Base-by-base conservation (phyloP, 2,888 invertebrate genomes). In the Watsonalla cultraria region DNA sequence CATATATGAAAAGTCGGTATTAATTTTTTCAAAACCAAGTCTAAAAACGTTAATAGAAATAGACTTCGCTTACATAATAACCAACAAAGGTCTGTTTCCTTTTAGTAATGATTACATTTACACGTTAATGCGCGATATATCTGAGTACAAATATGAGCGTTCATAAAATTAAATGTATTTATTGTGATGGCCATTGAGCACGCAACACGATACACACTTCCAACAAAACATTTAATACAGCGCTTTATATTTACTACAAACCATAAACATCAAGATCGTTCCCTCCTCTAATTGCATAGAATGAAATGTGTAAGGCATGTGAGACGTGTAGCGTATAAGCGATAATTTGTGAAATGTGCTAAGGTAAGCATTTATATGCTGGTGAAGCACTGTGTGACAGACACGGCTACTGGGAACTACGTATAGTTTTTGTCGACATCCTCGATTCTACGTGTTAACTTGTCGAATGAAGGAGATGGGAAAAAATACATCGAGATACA, bases 371-470 rank as follows among this genome's bases (percentile, higher is more conserved):
- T 76, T 75, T 76, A 74, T 78, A 80, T 79, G 77, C 78, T 65
- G 68, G 58, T 55, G 57, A 54, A 56, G 64, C 51, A 57, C 66
- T 63, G 56, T 67, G 4, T 24, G 24, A 24, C 24, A 24, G 63
- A 52, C 56, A 56, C 57, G 57, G 64, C 63, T 70, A 71, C 76
- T 68, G 63, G 72, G 72, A 74, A 70, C 59, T 60, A 61, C 68
- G 65, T 72, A 62, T 64, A 67, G 63, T 61, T 78, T 80, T 80
- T 78, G 78, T 78, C 68, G 70, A 80, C 78, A 79, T 83, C 79
- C 80, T 78, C 74, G 62, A 68, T 70, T 68, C 69, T 66, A 78
- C 76, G 81, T 80, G 80, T 81, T 79, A 80, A 80, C 75, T 77
- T 70, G 77, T 73, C 76, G 68, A 74, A 74, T 72, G 67, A 65